These are phyloP conservation scores for Hyperoplus lanceolatus DNA, from an alignment of 2,797 vertebrate species.

Conservation along the genomic window DNA sequence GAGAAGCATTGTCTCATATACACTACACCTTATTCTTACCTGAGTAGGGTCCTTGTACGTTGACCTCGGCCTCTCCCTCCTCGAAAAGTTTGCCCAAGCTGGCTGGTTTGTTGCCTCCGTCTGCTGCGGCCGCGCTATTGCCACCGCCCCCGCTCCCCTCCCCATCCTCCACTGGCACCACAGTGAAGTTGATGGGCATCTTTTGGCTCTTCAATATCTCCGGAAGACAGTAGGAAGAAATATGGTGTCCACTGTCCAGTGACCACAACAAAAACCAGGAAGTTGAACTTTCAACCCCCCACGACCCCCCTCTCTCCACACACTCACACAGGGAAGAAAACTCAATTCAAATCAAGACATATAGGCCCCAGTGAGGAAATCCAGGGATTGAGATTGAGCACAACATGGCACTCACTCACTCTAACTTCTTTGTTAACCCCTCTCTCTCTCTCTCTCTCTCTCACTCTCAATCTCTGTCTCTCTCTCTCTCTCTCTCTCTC, in stretches of 20 bases:
- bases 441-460: constrained; percentile 15
- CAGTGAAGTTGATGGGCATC: constrained; percentile 82
- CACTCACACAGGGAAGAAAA: neutral
- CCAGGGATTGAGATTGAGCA: constrained; percentile 35
- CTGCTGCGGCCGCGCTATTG: constrained; percentile 12
- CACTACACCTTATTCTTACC: constrained; percentile 46
- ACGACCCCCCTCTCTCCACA: no score
- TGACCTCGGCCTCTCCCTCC: constrained; percentile 32
- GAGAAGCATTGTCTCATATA: neutral
- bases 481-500: constrained; percentile 18
- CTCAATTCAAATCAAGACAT: constrained; percentile 11
- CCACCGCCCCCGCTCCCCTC: constrained; percentile 34
- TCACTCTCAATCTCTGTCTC: constrained; percentile 5
- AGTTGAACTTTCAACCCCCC: constrained; percentile 29
- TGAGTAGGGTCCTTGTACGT: constrained; percentile 28
- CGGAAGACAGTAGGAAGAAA: constrained; percentile 23
- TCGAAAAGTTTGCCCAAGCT: constrained; percentile 66
- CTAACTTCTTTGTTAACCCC: no score
- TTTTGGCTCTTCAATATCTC: constrained; percentile 31
- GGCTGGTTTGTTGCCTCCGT: constrained; percentile 44
- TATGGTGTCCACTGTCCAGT: neutral
- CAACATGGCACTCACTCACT: constrained; percentile 40
- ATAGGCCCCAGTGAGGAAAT: neutral
- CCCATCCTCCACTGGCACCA: constrained; percentile 78
- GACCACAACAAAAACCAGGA: neutral